Percentiles rank a stretch among this genome's conserved stretches.
These are phyloP conservation scores for Geotrupes spiniger DNA, from an alignment of 2,888 invertebrate species.

Conservation along the genomic window DNA sequence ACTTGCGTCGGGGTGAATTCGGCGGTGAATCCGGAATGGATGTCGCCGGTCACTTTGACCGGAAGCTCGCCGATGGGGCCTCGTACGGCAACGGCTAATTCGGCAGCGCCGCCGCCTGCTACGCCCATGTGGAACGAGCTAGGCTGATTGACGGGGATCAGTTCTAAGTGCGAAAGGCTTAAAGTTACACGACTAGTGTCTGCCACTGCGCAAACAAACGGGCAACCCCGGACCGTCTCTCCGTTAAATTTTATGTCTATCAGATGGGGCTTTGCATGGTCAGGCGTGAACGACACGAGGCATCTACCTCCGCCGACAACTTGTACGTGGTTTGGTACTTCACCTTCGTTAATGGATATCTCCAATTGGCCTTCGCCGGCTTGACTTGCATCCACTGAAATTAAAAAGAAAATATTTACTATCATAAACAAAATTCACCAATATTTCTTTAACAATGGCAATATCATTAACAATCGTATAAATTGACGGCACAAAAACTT, in stretches of 20 bases:
- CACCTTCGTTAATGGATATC: constrained; percentile 98
- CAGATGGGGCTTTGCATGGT: constrained; percentile 84
- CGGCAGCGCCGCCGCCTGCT: constrained; percentile 72
- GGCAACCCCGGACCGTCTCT: constrained; percentile 88
- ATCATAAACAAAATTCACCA: no score
- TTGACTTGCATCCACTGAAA: constrained; percentile 93
- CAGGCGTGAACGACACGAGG: constrained; percentile 91
- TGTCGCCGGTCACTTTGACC: constrained; percentile 84
- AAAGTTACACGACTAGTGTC: constrained; percentile 75
- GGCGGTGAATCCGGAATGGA: constrained; percentile 82
- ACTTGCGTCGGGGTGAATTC: constrained; percentile 91
- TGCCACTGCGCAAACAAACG: constrained; percentile 82
- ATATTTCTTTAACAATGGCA: no score
- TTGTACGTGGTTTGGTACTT: constrained; percentile 97
- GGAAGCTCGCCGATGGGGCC: constrained; percentile 85
- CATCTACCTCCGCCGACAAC: constrained; percentile 95
- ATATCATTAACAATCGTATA: no score
- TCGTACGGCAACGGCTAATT: constrained; percentile 83
- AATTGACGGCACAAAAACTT: no score
- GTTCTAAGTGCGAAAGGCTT: constrained; percentile 72
- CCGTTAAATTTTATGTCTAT: constrained; percentile 96
- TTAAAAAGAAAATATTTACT: constrained; percentile 24
- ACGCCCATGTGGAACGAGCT: constrained; percentile 79
- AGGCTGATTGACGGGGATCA: constrained; percentile 80
- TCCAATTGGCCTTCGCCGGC: constrained; percentile 99